Evolutionary conservation across 2,888 invertebrate genomes (phyloP).

Genomic region (Timema cristinae): DNA sequence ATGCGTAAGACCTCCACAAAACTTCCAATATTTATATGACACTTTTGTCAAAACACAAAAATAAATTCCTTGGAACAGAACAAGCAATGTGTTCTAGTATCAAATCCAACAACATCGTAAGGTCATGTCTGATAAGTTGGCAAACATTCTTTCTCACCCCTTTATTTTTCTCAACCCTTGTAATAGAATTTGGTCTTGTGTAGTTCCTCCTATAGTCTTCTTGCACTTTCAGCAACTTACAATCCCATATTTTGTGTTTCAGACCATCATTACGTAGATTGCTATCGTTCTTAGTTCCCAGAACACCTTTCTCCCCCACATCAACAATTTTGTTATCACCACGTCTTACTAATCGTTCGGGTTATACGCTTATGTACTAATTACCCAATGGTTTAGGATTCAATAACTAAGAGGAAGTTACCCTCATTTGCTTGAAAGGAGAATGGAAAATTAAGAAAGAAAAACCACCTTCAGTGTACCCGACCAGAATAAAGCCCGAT

Average conservation of each 20-base stretch:
- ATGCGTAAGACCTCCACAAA: neutral
- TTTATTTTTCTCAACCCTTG: neutral
- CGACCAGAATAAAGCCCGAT: too few species aligned
- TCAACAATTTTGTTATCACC: slow-evolving; percentile 11
- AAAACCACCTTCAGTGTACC: too few species aligned
- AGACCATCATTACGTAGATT: neutral
- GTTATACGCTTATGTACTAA: too few species aligned
- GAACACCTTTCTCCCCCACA: neutral
- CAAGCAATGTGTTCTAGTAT: slow-evolving; percentile 10
- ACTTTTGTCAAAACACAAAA: neutral
- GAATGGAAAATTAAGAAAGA: too few species aligned
- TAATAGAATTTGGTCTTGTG: neutral
- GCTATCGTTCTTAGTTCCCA: slow-evolving; percentile 1
- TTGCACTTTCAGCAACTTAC: neutral
- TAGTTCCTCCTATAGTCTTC: slow-evolving; percentile 3
- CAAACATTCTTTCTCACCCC: neutral
- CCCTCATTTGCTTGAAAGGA: too few species aligned
- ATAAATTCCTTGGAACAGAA: neutral
- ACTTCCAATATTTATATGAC: too few species aligned
- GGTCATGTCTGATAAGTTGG: neutral
- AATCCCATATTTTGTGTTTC: slow-evolving; percentile 1
- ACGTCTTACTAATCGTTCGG: too few species aligned
- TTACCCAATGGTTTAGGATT: too few species aligned
- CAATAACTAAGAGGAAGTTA: too few species aligned
- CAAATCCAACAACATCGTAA: neutral